Percentiles rank a stretch among this genome's conserved stretches.
Conservation (phyloP, 1,140 invertebrate species). For the Arctopsyche grandis region DNA sequence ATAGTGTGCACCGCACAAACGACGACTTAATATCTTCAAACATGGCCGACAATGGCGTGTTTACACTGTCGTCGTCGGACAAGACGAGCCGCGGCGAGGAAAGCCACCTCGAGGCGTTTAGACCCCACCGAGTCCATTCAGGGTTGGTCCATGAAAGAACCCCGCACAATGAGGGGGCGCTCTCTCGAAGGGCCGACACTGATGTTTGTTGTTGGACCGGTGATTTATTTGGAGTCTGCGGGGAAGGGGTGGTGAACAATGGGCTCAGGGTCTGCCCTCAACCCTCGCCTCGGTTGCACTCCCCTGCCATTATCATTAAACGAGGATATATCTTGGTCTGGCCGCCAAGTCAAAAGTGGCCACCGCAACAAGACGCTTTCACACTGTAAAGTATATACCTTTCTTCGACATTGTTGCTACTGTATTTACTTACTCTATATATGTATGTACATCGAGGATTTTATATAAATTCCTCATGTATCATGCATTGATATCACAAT, state of each 20-base stretch:
- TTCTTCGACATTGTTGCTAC: no score
- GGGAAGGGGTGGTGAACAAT: conserved; percentile 45
- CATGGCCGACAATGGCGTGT: conserved; percentile 11
- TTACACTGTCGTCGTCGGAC: not conserved
- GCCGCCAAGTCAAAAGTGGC: conserved; percentile 48
- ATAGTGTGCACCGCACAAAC: not conserved
- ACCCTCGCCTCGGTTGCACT: not conserved
- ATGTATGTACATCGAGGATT: no score
- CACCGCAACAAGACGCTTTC: not conserved
- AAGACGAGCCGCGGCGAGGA: not conserved
- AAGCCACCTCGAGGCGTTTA: not conserved
- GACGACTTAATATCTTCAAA: conserved; percentile 17
- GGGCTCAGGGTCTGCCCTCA: conserved; percentile 7
- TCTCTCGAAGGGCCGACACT: conserved; percentile 27
- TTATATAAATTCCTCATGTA: no score
- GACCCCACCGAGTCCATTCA: not conserved
- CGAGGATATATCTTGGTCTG: conserved; percentile 48
- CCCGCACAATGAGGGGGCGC: not conserved
- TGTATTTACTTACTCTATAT: no score
- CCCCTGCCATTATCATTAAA: conserved; percentile 53
- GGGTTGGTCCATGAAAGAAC: conserved; percentile 7
- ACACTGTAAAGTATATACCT: not conserved
- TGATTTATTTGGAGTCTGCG: conserved; percentile 52
- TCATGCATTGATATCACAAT: no score
- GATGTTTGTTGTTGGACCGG: conserved; percentile 53